Base-by-base conservation (phyloP, 2,888 invertebrate species). In the Eurytoma adleriae region DNA sequence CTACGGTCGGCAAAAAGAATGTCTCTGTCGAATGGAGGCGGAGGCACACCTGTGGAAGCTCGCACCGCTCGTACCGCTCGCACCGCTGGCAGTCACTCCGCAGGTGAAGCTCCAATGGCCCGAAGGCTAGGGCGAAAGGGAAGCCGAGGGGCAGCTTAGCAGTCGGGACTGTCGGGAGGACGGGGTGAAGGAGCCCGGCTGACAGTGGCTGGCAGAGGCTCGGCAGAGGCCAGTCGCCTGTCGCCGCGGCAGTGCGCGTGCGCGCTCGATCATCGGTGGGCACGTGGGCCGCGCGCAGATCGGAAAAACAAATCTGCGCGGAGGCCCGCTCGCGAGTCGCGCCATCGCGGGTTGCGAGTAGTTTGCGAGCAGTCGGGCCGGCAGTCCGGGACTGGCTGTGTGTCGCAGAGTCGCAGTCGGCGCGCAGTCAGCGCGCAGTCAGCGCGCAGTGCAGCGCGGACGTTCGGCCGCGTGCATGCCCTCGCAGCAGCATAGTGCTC, bases 391-490 rank as follows among this genome's bases (percentile, higher is more conserved):
- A 12, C 30, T n/a, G 20, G 13, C 30, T 40, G 18, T 52, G 20
- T 64, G 73, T 20, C 64, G 27, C 30, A 10, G 48, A 13, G 61
- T 12, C 13, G 3, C 1, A 24, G 10, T 20, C 24, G 30, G 30
- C 7, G n/a, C 30, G 52, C 62, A 69, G 3, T 12, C 12, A 30
- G 62, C 13, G 30, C 62, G 27, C 16, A 59, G 62, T 70, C 20
- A 52, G 64, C 56, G 64, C 20, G 24, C 78, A 77, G 81, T 69
- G 73, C 79, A 79, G 24, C 79, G 78, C 74, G 78, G 64, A 78
- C 20, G 57, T 59, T 54, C 24, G 59, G 59, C 73, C 77, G 78
- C 81, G 78, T 73, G 78, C 68, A 74, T 79, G 73, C 68, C 68
- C 68, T 20, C 72, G 72, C 67, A 73, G 62, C 40, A 56, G 62